A percentile compares a stretch with the other conserved stretches of the same genome.
These are phyloP conservation scores for Centropus bengalensis DNA, from an alignment of 2,113 vertebrate species.

Conservation along the genomic window DNA sequence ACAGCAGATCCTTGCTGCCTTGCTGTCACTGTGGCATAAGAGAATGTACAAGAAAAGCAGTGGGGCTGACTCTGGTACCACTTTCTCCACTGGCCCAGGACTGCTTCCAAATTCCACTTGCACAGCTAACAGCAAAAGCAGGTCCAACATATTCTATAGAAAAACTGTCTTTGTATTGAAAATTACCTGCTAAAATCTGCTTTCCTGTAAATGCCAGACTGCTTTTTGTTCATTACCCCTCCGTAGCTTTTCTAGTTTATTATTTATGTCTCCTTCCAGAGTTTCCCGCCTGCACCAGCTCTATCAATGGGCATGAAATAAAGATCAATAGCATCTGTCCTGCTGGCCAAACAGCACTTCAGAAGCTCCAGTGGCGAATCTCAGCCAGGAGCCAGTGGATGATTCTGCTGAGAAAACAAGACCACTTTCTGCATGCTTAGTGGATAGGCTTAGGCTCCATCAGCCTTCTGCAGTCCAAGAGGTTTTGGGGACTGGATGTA, in stretches of 20 bases:
- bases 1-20: not conserved
- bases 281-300: slow-evolving; percentile 29
- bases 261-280: slow-evolving; percentile 30
- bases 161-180: slow-evolving; percentile 3
- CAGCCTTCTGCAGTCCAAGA: not conserved
- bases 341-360: accelerated
- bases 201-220: slow-evolving; percentile 36
- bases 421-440: not conserved
- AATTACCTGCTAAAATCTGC: not conserved
- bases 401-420: not conserved
- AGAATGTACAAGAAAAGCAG: not conserved
- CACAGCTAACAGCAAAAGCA: slow-evolving; percentile 22
- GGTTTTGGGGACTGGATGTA: not conserved
- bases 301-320: not conserved
- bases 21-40: accelerated
- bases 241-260: slow-evolving; percentile 11
- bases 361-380: not conserved
- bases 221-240: not conserved
- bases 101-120: slow-evolving; percentile 11
- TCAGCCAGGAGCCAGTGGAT: not conserved
- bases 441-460: not conserved
- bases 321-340: slow-evolving; percentile 42
- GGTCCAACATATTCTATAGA: not conserved
- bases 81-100: not conserved
- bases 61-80: not conserved